phyloP scores from a whole-genome alignment of 1,140 invertebrate species.

The Calliopsis andreniformis region DNA sequence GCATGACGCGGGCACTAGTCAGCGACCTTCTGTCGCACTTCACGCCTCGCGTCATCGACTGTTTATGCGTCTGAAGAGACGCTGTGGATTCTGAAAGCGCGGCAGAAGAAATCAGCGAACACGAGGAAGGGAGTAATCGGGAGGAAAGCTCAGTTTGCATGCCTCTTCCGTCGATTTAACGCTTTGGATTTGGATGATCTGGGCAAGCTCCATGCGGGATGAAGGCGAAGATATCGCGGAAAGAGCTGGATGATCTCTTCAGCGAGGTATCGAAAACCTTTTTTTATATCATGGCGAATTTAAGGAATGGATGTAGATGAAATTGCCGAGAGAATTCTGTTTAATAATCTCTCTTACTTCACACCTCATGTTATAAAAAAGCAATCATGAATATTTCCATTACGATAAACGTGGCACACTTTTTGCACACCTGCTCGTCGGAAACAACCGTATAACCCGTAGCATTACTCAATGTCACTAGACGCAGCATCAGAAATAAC shows the following conservation, averaged over 20 bases:
- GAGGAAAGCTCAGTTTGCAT: constrained; percentile 10
- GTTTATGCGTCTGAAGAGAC: constrained; percentile 67
- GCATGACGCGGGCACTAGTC: constrained; percentile 62
- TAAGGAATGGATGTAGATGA: too few relatives aligned
- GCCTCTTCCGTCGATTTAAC: constrained; percentile 3
- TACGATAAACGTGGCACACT: too few relatives aligned
- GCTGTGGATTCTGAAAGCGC: constrained; percentile 19
- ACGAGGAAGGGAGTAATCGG: constrained; percentile 1
- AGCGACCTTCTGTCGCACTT: constrained; percentile 67
- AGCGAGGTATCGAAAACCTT: constrained; percentile 74
- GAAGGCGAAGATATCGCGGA: constrained; percentile 76
- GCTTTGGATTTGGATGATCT: background rate
- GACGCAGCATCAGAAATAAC: too few relatives aligned
- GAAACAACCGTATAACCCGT: too few relatives aligned
- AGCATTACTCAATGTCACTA: too few relatives aligned
- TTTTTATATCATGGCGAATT: too few relatives aligned
- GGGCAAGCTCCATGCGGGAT: constrained; percentile 69
- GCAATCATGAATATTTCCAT: too few relatives aligned
- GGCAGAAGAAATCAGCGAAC: background rate
- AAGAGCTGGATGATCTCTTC: constrained; percentile 78
- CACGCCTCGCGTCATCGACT: constrained; percentile 69
- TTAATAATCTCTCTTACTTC: too few relatives aligned
- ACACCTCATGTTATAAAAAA: too few relatives aligned
- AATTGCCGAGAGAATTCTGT: too few relatives aligned
- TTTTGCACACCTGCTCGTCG: too few relatives aligned